Percentiles rank a stretch among this genome's conserved stretches.
Conservation (phyloP, 2,797 vertebrate species). For the Enteromius thamalakanensis region DNA sequence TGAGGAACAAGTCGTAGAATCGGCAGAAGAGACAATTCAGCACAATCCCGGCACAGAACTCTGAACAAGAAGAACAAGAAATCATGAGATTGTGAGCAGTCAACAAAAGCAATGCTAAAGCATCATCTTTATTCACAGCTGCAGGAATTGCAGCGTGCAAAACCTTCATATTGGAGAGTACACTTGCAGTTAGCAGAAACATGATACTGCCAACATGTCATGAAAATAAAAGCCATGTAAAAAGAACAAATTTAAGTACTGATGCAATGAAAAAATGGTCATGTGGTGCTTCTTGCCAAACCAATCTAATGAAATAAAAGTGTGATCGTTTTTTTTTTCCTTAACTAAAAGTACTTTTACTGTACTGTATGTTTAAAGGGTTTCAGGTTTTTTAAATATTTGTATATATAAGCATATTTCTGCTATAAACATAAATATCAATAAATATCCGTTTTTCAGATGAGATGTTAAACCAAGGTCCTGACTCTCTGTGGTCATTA, state of each 20-base stretch:
- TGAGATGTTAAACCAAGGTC: too few relatives aligned
- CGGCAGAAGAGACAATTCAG: conserved; percentile 95
- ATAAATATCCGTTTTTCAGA: neutral
- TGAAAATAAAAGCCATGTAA: neutral
- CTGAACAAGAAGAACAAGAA: conserved; percentile 70
- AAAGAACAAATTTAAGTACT: neutral
- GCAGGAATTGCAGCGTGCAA: neutral
- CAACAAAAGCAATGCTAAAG: conserved; percentile 42
- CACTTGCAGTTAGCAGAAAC: conserved; percentile 44
- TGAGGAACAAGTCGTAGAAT: conserved; percentile 88
- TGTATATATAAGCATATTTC: neutral
- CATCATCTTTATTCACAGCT: conserved; percentile 47
- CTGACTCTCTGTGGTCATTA: too few relatives aligned
- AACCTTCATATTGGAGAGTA: conserved; percentile 39
- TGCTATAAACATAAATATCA: neutral
- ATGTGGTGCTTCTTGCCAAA: too few relatives aligned
- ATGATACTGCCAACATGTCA: neutral
- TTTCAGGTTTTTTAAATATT: neutral
- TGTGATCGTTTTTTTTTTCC: neutral
- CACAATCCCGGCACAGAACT: conserved; percentile 89
- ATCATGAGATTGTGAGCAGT: conserved; percentile 8
- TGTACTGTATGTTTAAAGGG: neutral
- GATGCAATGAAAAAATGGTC: neutral
- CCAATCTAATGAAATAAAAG: neutral
- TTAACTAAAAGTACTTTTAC: neutral